Base-by-base conservation (phyloP, 2,888 invertebrate species). In the Lasius fuliginosus region DNA sequence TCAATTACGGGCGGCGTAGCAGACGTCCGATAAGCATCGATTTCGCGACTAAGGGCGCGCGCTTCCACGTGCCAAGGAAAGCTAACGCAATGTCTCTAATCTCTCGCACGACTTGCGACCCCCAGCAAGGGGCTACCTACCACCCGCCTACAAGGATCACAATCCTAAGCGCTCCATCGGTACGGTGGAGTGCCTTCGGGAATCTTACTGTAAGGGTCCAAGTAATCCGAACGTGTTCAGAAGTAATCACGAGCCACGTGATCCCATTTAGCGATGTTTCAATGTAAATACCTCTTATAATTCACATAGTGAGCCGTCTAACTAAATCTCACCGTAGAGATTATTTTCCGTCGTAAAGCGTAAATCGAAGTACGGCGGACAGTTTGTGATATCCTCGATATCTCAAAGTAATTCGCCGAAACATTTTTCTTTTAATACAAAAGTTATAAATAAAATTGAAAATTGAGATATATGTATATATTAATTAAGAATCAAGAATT, bases 21-120 rank as follows among this genome's bases (percentile, higher is more conserved):
- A 74, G 60, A 79, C 79, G 76, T 74, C 60, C 75, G 79, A 81
- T 79, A 79, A 81, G 46, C 79, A 81, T 81, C 75, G 75, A 81
- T 75, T 81, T 60, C 60, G 60, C 75, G 36, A 49, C 46, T 74
- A 74, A 74, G 76, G 75, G 60, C 46, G 46, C 79, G 60, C 46
- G 46, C 79, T 60, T 74, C 60, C 76, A 46, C 46, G 79, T 60
- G 79, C 79, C 79, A 79, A 60, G 76, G 75, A 74, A 75, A 81
- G 75, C 75, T 74, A 75, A 81, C 79, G 75, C 79, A 81, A 81
- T 36, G 42, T 60, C 60, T 60, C 75, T 74, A 81, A 81, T 74
- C 79, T 81, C 60, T 27, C 36, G 36, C 79, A 60, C 76, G 46
- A 81, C 60, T 81, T 74, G 79, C 33, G 46, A 81, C 75, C 60